These are phyloP conservation scores for Ctenoplectra terminalis DNA, from an alignment of 1,140 invertebrate species.

Conservation along the genomic window DNA sequence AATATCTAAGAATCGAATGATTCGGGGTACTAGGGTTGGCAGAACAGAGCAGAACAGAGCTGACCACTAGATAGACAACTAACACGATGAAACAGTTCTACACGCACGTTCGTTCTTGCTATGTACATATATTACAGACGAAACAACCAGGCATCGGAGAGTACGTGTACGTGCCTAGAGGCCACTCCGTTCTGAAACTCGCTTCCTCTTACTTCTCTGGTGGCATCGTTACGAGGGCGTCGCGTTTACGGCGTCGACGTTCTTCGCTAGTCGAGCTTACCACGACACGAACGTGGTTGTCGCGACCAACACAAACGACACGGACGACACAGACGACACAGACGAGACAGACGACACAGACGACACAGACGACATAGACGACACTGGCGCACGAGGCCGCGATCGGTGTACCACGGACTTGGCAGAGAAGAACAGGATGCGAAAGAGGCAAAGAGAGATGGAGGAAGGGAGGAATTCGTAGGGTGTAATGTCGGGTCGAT, in stretches of 20 bases:
- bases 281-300: constrained; percentile 45
- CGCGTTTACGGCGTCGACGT: constrained; percentile 78
- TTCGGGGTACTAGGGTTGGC: background rate
- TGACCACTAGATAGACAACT: too few relatives aligned
- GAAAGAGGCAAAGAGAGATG: constrained; percentile 26
- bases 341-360: too few relatives aligned
- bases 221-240: constrained; percentile 78
- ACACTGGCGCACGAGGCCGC: constrained; percentile 41
- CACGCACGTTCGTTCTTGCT: too few relatives aligned
- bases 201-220: constrained; percentile 68
- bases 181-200: constrained; percentile 50
- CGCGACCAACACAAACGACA: constrained; percentile 47
- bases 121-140: too few relatives aligned
- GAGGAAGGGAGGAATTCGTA: constrained; percentile 32
- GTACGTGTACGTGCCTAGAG: too few relatives aligned
- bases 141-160: too few relatives aligned
- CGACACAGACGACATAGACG: too few relatives aligned
- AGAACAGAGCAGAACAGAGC: background rate
- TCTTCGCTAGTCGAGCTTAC: constrained; percentile 68
- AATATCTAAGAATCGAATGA: constrained; percentile 17
- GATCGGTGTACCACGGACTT: constrained; percentile 53
- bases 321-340: too few relatives aligned
- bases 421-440: constrained; percentile 27
- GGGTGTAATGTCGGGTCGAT: constrained; percentile 47
- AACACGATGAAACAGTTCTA: too few relatives aligned